A percentile compares a stretch with the other conserved stretches of the same genome.
Conservation (phyloP, 2,888 invertebrate genomes). For the Cataglyphis altisquamis region DNA sequence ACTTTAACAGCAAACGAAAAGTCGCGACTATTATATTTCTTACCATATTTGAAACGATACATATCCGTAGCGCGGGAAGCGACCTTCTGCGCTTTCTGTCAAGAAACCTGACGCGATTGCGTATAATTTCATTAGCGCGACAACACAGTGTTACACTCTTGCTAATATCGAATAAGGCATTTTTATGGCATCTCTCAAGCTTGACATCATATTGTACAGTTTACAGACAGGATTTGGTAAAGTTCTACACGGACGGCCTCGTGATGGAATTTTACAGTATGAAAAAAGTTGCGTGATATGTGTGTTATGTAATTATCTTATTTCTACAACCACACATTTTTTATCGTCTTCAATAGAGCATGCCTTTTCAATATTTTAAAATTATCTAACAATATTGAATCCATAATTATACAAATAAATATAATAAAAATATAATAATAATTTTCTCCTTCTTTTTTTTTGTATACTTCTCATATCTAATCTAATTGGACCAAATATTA, state of each 20-base stretch:
- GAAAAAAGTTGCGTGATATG: not conserved
- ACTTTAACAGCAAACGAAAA: not conserved
- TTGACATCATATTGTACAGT: not conserved
- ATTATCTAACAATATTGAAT: not conserved
- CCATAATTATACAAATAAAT: not conserved
- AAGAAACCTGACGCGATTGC: conserved; percentile 81
- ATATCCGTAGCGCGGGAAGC: conserved; percentile 78
- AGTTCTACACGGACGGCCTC: conserved; percentile 12
- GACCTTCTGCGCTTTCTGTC: conserved; percentile 75
- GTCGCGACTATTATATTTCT: conserved; percentile 56
- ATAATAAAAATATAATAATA: not conserved
- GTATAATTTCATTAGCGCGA: conserved; percentile 81
- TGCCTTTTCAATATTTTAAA: not conserved
- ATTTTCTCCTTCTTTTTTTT: not conserved
- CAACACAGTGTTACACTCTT: conserved; percentile 74
- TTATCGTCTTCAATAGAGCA: not conserved
- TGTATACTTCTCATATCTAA: too few relatives aligned
- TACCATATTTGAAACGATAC: conserved; percentile 80
- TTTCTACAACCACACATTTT: not conserved
- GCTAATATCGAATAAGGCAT: conserved; percentile 80
- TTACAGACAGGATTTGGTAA: not conserved
- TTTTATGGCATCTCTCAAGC: conserved; percentile 80
- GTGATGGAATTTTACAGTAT: not conserved
- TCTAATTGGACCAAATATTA: too few relatives aligned
- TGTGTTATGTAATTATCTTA: not conserved